Evolutionary conservation across 1,140 invertebrate species (phyloP), one percentile per base, ranked within the genome.

Genomic region (Dendrolimus punctatus): DNA sequence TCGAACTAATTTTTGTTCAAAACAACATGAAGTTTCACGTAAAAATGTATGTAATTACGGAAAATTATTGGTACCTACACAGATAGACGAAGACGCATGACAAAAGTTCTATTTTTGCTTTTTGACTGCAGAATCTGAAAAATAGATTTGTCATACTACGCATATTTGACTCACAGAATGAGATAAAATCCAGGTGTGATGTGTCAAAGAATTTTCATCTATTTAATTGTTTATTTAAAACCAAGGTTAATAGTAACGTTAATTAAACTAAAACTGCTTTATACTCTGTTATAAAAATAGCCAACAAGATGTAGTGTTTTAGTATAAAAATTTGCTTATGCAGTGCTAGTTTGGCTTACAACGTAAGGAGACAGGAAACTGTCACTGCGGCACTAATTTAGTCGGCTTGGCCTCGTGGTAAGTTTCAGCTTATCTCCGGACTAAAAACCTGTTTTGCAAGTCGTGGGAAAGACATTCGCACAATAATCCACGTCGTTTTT

Each of bases 381-480:
- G 81, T 82, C 79, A 72, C 71, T 64, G 71, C 64, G 70, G 69
- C 66, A 75, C 73, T 81, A 85, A 85, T 83, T 85, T 73, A 80
- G 66, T 64, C 54, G 67, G 23, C 23, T 23, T 23, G 23, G 64
- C 64, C 73, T 65, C 67, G 70, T 72, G 71, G 68, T 66, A 66
- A 68, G 69, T 80, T 75, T 74, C 70, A 79, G 73, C 74, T 80
- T 84, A 80, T 80, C 81, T 75, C 60, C 58, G 57, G 50, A 58
- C 60, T 45, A 46, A 51, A 60, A 76, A 81, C 81, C 76, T 78
- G 81, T 85, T 85, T 80, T 53, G 81, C 79, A 73, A 60, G 66
- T 69, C 82, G 82, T 83, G 82, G 82, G 81, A 83, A 84, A 70
- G 61, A 68, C 68, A 66, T 71, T 68, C 58, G 64, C 71, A 71